Base-by-base conservation (phyloP, 1,140 invertebrate species). In the Physella acuta region DNA sequence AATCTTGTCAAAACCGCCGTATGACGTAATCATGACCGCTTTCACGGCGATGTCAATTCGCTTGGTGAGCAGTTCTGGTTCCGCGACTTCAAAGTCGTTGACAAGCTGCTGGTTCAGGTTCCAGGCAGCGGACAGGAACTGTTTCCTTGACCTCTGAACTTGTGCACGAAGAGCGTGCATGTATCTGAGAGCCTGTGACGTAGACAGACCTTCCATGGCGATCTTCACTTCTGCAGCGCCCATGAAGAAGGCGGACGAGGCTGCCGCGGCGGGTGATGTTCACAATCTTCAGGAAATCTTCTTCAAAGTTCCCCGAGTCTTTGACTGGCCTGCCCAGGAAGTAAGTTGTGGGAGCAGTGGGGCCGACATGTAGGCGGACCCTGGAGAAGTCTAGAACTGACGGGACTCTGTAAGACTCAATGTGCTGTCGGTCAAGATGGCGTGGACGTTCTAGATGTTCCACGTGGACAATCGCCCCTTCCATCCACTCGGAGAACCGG, bases 401-500 rank as follows among this genome's bases (percentile, higher is more conserved):
- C 0, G 76, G 76, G n/a, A 74, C 71, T 26, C 75, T 70, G 51
- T 76, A 76, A 3, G 75, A 75, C 34, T 76, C 76, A 33, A 76
- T 76, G 39, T 74, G 71, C 49, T 78, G 61, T 28, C 72, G 24
- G 26, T 73, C 68, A 31, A 71, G 61, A 59, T 76, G 64, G 24
- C 67, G 49, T 2, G 75, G 77, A 28, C 73, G 62, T 62, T 76
- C 77, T 34, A 78, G 59, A 70, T 78, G 76, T 66, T 78, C 76
- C 55, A 78, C 77, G 53, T 78, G 75, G 30, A 78, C 71, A 31
- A 78, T 76, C 36, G 75, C 73, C 20, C 77, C 77, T 61, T 73
- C 60, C 73, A 78, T 73, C 77, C 77, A 76, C 3, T 76, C 75
- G 28, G 60, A 65, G 39, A 74, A 76, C 14, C 77, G 66, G 4